A percentile compares a stretch with the other conserved stretches of the same genome.
These are phyloP conservation scores for Sisyra nigra DNA, from an alignment of 2,888 invertebrate genomes.

Conservation along the genomic window DNA sequence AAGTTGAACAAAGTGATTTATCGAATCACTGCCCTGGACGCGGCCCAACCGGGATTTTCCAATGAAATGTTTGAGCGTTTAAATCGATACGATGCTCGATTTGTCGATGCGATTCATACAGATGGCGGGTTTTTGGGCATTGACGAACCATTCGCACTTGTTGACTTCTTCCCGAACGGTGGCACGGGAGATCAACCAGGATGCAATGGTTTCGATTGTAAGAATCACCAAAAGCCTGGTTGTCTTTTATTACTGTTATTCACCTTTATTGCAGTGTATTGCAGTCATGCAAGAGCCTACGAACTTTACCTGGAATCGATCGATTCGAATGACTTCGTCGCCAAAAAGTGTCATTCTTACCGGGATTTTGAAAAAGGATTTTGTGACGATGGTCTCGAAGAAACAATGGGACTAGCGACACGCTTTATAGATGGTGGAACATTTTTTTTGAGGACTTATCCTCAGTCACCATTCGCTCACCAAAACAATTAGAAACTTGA, in stretches of 20 bases:
- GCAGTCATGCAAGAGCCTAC: conserved; percentile 30
- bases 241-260: too few relatives aligned
- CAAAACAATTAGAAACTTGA: too few relatives aligned
- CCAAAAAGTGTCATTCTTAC: conserved; percentile 24
- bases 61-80: conserved; percentile 18
- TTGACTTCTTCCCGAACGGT: conserved; percentile 41
- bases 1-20: conserved; percentile 14
- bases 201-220: conserved; percentile 20
- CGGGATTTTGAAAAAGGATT: conserved; percentile 19
- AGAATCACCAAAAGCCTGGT: too few relatives aligned
- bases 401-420: conserved; percentile 1
- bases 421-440: too few relatives aligned
- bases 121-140: conserved; percentile 37
- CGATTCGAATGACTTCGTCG: conserved; percentile 21
- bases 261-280: conserved; percentile 25
- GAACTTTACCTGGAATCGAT: conserved; percentile 31
- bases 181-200: conserved; percentile 35
- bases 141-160: conserved; percentile 33
- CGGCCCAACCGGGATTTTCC: conserved; percentile 26
- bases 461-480: too few relatives aligned
- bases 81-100: conserved; percentile 34
- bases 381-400: conserved; percentile 14
- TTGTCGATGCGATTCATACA: conserved; percentile 44
- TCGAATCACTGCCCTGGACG: conserved; percentile 27
- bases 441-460: too few relatives aligned